phyloP scores from a whole-genome alignment of 2,797 vertebrate genomes.

The Rhynchonycteris naso region DNA sequence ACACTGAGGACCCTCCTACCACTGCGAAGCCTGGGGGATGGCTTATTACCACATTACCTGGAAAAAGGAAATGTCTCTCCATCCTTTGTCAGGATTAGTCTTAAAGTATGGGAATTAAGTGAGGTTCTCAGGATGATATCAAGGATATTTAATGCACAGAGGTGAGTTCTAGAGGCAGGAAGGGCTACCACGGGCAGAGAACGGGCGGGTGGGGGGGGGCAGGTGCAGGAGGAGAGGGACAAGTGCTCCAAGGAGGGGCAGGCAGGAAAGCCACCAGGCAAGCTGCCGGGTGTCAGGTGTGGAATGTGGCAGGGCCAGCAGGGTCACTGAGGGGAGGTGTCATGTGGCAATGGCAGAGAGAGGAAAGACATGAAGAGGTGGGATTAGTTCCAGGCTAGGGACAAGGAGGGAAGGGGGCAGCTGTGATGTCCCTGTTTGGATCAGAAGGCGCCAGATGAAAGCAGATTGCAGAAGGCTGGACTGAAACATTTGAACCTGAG shows the following conservation, averaged over 20 bases:
- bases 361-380: background rate
- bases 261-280: background rate
- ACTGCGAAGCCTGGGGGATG: background rate
- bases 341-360: background rate
- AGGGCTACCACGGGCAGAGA: background rate
- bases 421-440: background rate
- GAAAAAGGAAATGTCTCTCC: background rate
- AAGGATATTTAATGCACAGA: background rate
- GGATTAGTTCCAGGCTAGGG: background rate
- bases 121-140: background rate
- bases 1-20: background rate
- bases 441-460: background rate
- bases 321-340: background rate
- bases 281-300: background rate
- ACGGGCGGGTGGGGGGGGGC: accelerated
- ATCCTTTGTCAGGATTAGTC: background rate
- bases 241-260: background rate
- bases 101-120: background rate
- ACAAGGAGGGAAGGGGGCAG: background rate
- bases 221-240: background rate
- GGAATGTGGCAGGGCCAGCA: accelerated
- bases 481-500: background rate
- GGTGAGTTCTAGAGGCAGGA: background rate
- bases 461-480: background rate
- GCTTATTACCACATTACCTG: background rate